Conservation (phyloP, 53 echinoderm and acorn worm genomes). For the Arbacia lixula region DNA sequence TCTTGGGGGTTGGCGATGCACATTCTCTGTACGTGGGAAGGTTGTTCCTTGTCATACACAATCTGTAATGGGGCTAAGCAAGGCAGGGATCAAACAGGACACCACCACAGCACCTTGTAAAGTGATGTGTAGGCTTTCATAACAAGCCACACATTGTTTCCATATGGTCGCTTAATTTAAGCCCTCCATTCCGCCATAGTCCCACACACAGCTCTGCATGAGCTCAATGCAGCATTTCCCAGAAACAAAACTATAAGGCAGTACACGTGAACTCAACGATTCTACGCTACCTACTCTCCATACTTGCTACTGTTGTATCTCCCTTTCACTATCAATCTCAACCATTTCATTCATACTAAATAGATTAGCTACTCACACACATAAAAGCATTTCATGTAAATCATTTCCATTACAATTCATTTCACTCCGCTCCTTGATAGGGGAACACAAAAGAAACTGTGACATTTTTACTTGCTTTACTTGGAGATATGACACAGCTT, state of each 20-base stretch:
- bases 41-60: neutral
- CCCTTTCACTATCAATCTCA: conserved; percentile 1
- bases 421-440: neutral
- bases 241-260: conserved; percentile 49
- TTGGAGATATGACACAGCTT: too few relatives aligned
- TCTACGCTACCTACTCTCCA: conserved; percentile 4
- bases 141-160: neutral
- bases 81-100: too few relatives aligned
- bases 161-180: neutral
- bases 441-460: conserved; percentile 58
- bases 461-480: too few relatives aligned
- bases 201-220: neutral
- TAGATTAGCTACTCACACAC: conserved; percentile 58
- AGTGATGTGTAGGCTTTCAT: neutral
- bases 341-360: conserved; percentile 26
- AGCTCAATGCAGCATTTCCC: conserved; percentile 36
- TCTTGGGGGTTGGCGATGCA: conserved; percentile 36
- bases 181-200: neutral
- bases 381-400: conserved; percentile 56
- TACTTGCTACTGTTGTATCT: too few relatives aligned
- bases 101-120: conserved; percentile 46
- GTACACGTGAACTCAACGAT: conserved; percentile 23
- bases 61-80: too few relatives aligned
- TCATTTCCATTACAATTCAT: conserved; percentile 14
- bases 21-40: too few relatives aligned